Percentiles rank a stretch among this genome's conserved stretches.
These are phyloP conservation scores for Tragelaphus scriptus DNA, from an alignment of 2,113 vertebrate genomes.

Conservation along the genomic window DNA sequence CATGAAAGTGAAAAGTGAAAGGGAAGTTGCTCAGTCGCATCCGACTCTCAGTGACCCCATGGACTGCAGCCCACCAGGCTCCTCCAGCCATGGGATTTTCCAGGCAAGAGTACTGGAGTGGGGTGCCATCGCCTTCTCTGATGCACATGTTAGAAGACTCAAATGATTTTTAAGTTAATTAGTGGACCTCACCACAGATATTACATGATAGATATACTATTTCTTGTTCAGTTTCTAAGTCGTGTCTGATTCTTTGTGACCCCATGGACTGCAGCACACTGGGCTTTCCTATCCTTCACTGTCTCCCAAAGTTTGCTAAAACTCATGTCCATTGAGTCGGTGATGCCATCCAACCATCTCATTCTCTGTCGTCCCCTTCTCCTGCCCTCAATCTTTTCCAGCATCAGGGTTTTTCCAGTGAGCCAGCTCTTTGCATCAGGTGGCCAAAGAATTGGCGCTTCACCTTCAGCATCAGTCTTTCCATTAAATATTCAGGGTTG, in stretches of 20 bases:
- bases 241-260: not conserved
- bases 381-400: not conserved
- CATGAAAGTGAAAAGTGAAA: too few relatives aligned
- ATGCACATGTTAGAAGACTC: not conserved
- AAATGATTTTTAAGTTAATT: not conserved
- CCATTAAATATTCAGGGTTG: not conserved
- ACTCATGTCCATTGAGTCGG: not conserved
- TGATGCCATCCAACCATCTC: not conserved
- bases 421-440: not conserved
- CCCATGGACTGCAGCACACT: not conserved
- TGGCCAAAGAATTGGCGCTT: not conserved
- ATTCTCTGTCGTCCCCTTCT: not conserved
- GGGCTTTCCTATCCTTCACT: not conserved
- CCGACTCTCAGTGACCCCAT: too few relatives aligned
- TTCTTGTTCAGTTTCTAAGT: not conserved
- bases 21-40: too few relatives aligned
- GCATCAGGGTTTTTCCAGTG: not conserved
- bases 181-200: not conserved
- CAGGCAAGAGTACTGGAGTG: too few relatives aligned
- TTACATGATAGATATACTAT: not conserved
- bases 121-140: too few relatives aligned
- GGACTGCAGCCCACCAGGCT: too few relatives aligned
- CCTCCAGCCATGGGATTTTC: too few relatives aligned
- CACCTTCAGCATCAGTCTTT: not conserved
- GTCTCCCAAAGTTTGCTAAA: not conserved